A percentile compares a stretch with the other conserved stretches of the same genome.
These are phyloP conservation scores for Pollenia amentaria DNA, from an alignment of 2,888 invertebrate genomes.

Conservation along the genomic window DNA sequence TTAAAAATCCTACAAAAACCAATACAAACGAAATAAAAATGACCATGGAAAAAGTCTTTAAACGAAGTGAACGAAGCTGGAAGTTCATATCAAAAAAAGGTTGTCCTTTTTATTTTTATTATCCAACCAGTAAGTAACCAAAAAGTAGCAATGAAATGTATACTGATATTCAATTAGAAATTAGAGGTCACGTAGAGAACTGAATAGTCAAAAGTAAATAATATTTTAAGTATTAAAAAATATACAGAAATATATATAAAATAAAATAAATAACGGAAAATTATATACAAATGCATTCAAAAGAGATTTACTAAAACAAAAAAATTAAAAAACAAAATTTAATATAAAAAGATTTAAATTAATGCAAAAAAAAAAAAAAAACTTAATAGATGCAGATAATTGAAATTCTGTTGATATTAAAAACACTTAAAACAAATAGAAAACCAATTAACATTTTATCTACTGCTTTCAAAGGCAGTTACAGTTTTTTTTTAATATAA, in stretches of 20 bases:
- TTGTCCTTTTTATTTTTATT: conserved; percentile 24
- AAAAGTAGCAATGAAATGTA: conserved; percentile 39
- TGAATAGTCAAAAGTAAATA: conserved; percentile 36
- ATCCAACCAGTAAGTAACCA: conserved; percentile 26
- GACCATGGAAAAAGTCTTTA: conserved; percentile 10
- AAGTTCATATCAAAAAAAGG: conserved; percentile 17
- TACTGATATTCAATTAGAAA: conserved; percentile 36
- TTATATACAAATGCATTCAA: neutral
- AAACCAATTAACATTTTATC: conserved; percentile 38
- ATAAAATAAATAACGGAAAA: neutral
- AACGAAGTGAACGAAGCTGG: neutral
- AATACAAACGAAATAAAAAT: conserved; percentile 11
- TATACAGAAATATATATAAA: neutral
- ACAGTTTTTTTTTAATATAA: conserved; percentile 38
- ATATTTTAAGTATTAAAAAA: conserved; percentile 33
- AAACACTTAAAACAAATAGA: neutral
- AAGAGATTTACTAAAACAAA: neutral
- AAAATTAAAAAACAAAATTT: conserved; percentile 12
- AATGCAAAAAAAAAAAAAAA: neutral
- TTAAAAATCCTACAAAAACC: neutral
- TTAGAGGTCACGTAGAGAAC: conserved; percentile 64
- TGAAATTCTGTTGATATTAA: conserved; percentile 14
- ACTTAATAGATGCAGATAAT: neutral
- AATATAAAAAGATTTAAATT: conserved; percentile 10
- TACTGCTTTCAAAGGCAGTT: conserved; percentile 19